Conservation (phyloP, 23 tunicate genomes). For the Oikopleura albicans region DNA sequence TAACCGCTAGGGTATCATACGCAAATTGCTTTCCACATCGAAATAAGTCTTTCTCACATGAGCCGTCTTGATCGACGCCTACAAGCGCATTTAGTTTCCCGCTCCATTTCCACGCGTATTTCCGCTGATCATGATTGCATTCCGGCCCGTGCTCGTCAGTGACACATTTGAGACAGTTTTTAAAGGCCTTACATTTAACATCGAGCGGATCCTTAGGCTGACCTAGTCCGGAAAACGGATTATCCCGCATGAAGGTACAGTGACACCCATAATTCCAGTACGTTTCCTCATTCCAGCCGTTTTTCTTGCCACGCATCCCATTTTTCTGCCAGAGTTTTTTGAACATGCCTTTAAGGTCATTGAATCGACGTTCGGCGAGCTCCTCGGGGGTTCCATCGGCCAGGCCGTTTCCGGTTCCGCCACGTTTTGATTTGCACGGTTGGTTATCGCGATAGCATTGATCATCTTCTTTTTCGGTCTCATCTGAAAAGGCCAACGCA, state of each 20-base stretch:
- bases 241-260: background rate
- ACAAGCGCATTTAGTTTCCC: no score
- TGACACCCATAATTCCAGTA: background rate
- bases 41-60: background rate
- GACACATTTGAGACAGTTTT: background rate
- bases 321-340: background rate
- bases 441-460: background rate
- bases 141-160: background rate
- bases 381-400: background rate
- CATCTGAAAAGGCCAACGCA: no score
- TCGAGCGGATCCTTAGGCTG: background rate
- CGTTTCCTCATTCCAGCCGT: background rate
- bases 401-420: no score
- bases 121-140: background rate
- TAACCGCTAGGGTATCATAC: background rate
- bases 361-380: background rate
- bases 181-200: background rate
- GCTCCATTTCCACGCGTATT: background rate
- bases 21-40: background rate
- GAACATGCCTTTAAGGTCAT: background rate
- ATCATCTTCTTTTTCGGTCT: background rate
- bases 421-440: no score
- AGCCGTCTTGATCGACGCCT: background rate
- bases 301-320: no score
- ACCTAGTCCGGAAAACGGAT: background rate